Base-by-base conservation (phyloP, 2,888 invertebrate species). In the Drosophila robusta region DNA sequence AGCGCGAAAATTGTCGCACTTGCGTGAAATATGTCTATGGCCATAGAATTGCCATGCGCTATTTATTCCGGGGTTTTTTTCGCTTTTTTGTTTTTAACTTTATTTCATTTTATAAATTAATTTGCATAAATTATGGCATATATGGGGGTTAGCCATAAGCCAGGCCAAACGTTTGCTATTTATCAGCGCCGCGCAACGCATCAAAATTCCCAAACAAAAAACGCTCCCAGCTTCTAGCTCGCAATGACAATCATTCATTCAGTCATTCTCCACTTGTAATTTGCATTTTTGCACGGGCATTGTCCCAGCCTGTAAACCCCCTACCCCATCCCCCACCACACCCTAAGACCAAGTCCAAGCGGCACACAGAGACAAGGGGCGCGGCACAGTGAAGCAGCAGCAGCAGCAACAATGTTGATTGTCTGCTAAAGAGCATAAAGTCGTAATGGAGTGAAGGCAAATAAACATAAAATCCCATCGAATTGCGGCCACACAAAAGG, bases 341-440 rank as follows among this genome's bases (percentile, higher is more conserved):
- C 29, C 54, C 18, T 38, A 44, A 50, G 32, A 32, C 9, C 16
- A 42, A 50, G 47, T 36, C 14, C 47, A 45, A 44, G 11, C 47
- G 47, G n/a, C 16, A 57, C 22, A 26, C 22, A 54, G 47, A 29
- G 64, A 54, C 47, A n/a, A 36, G 29, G 29, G 9, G 29, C 29
- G 9, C 8, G 29, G 8, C 29, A 29, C 3, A 29, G 29, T 9
- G 9, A 29, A 34, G 26, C 22, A 46, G 12, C 51, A 44, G 0
- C 39, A 24, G 0, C 39, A 24, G 12, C 79, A 83, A 74, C 76
- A 78, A 75, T 70, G 83, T 73, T 89, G 87, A 88, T 87, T 87
- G 87, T 86, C 89, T 87, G 84, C 87, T 88, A 89, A 89, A 88
- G 78, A 82, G 82, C 84, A 84, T 89, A 81, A 84, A 86, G 85